Base-by-base conservation (phyloP, 1,140 invertebrate species). In the Anadara kagoshimensis region DNA sequence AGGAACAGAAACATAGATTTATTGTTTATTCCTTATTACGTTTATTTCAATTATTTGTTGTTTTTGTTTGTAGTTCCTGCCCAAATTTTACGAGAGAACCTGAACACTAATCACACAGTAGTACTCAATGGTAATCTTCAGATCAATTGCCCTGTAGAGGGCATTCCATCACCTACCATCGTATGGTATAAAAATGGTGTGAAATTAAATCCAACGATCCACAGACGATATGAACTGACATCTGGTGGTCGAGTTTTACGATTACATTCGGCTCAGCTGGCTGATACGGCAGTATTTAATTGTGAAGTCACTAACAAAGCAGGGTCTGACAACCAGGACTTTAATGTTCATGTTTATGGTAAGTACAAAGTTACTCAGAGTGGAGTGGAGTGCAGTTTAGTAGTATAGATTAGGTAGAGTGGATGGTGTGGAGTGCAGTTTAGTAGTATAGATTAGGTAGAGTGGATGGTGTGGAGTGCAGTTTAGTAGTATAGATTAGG, bases 131-230 rank as follows among this genome's bases (percentile, higher is more conserved):
- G 82, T 41, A 83, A 88, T 10, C 71, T 89, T 2, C 78, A 84
- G 7, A 71, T 92, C 7, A 87, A 88, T 53, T 92, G 91, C 70
- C 85, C 85, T 14, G 90, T 89, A 8, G 81, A 79, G 51, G 91
- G 91, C 10, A 87, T 88, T 68, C 91, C 91, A 8, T 69, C 66
- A 20, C 90, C 91, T 43, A 80, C 83, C 11, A 87, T 92, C 51
- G 80, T 78, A 2, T 92, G 91, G 91, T 81, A 85, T 68, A 87
- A 88, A 78, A 78, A 87, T 70, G 82, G 76, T 11, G 74, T 85
- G 16, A 41, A 68, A 0, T 57, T 83, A 18, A 78, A 79, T 51
- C 49, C 73, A 11, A 53, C 63, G 22, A 62, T 73, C 26, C 72
- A 81, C 54, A 73, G 73, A 3, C 62, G 79, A 12, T 81, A 81